phyloP scores from a whole-genome alignment of 2,113 vertebrate genomes.

The Pseudorhombus dupliciocellatus region DNA sequence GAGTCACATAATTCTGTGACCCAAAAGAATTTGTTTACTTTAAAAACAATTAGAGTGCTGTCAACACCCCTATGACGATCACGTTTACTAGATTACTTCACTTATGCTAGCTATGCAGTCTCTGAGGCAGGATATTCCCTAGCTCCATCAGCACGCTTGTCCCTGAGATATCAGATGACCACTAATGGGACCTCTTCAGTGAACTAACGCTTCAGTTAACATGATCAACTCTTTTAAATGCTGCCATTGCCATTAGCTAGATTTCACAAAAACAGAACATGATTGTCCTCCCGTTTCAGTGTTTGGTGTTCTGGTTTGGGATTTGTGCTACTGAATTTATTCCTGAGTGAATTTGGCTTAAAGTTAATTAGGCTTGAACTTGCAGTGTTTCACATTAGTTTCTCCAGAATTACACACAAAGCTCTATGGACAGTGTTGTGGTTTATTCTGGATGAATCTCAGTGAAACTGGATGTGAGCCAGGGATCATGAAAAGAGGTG shows the following conservation, averaged over 20 bases:
- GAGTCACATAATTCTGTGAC: neutral
- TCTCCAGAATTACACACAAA: slow-evolving; percentile 7
- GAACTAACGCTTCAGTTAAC: neutral
- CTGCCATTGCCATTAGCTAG: neutral
- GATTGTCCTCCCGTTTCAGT: neutral
- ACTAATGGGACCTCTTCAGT: slow-evolving; percentile 35
- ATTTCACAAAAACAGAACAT: neutral
- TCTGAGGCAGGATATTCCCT: slow-evolving; percentile 15
- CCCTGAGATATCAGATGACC: slow-evolving; percentile 55
- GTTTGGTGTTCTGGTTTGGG: slow-evolving; percentile 8
- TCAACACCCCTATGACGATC: slow-evolving; percentile 40
- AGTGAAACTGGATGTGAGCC: slow-evolving; percentile 38
- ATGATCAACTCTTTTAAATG: slow-evolving; percentile 8
- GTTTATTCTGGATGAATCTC: slow-evolving; percentile 13
- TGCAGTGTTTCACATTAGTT: slow-evolving; percentile 4
- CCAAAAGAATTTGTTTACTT: slow-evolving; percentile 4
- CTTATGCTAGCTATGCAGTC: slow-evolving; percentile 20
- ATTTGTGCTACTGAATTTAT: slow-evolving; percentile 30
- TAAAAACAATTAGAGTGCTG: slow-evolving; percentile 30
- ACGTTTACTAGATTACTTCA: slow-evolving; percentile 30
- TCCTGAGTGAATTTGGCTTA: slow-evolving; percentile 21
- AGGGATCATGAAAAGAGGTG: slow-evolving; percentile 38
- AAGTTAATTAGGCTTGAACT: slow-evolving; percentile 38
- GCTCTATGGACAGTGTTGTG: neutral
- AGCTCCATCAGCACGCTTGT: slow-evolving; percentile 48